Base-by-base conservation (phyloP, 2,797 vertebrate species). In the Lutjanus argentimaculatus region DNA sequence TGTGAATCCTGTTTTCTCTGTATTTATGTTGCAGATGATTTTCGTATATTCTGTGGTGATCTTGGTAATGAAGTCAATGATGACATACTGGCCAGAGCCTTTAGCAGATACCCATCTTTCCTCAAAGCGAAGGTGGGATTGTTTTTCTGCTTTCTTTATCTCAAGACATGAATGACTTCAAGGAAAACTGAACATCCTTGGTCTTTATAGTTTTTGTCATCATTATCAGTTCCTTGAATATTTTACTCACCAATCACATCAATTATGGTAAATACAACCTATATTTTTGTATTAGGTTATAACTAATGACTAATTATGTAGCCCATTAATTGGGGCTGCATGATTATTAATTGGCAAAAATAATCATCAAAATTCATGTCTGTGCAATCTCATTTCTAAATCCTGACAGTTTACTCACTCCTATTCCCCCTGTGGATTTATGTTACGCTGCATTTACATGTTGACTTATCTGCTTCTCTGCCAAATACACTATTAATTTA, bases 1-100 rank as follows among this genome's bases (percentile, higher is more conserved):
- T 52, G 1, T 64, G 4, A 2, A 21, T 61, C 16, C 17, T 16
- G 49, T 79, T 22, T 19, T 46, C 17, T 46, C 25, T 30, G 25
- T 30, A 51, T 61, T 22, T 46, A 14, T 66, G 15, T 30, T 72
- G 7, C 89, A 98, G 97, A 98, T 84, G 97, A 98, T 84, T 98
- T 98, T 90, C 95, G 97, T 80, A 98, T 98, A 81, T 98, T 98
- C 93, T 98, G 97, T 6, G 97, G 97, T 1, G 97, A 98, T 72
- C 94, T 98, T 67, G 97, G 97, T 48, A 98, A 98, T 0, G 97
- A 98, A 82, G 97, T 98, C 70, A 98, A 98, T 0, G 97, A 98
- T 3, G 97, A 98, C 93, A 98, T 98, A 67, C 91, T 98, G 89
- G 97, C 97, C 5, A 92, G 97, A 16, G 97, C 97, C 9, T 98